Evolutionary conservation across 2,888 invertebrate species (phyloP).

Genomic region (Philaethria dido): DNA sequence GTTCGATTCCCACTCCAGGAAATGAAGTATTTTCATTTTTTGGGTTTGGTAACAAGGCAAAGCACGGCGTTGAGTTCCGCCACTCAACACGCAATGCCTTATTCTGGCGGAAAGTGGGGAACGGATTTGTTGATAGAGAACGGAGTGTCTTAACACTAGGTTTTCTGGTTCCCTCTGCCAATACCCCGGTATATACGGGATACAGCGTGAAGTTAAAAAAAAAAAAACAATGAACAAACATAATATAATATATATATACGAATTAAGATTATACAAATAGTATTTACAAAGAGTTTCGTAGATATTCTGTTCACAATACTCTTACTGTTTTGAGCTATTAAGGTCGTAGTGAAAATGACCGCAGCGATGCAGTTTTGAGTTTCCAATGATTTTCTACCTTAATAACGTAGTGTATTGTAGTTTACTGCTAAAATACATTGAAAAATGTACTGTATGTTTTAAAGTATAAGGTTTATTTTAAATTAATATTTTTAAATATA

Average conservation of each 20-base stretch:
- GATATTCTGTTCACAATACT: conserved; percentile 25
- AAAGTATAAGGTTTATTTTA: conserved; percentile 33
- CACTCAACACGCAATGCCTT: too few relatives aligned
- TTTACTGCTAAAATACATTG: background rate
- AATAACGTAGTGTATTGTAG: conserved; percentile 49
- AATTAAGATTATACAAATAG: background rate
- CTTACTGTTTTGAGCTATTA: conserved; percentile 41
- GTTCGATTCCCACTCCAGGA: too few relatives aligned
- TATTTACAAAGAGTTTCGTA: background rate
- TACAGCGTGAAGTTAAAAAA: too few relatives aligned
- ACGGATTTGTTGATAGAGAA: too few relatives aligned
- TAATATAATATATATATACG: background rate
- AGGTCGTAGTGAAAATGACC: conserved; percentile 42
- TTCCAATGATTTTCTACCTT: conserved; percentile 68
- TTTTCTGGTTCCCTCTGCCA: too few relatives aligned
- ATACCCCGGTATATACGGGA: too few relatives aligned
- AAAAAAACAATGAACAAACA: too few relatives aligned
- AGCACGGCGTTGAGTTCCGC: too few relatives aligned
- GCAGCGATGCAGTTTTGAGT: conserved; percentile 63
- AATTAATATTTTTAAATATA: conserved; percentile 47
- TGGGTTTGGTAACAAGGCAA: too few relatives aligned
- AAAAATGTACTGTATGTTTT: conserved; percentile 11
- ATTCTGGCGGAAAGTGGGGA: too few relatives aligned
- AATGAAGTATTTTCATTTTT: too few relatives aligned
- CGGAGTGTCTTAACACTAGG: too few relatives aligned